A percentile compares a stretch with the other conserved stretches of the same genome.
These are phyloP conservation scores for Dasyornis broadbenti DNA, from an alignment of 2,113 vertebrate species.

Conservation along the genomic window DNA sequence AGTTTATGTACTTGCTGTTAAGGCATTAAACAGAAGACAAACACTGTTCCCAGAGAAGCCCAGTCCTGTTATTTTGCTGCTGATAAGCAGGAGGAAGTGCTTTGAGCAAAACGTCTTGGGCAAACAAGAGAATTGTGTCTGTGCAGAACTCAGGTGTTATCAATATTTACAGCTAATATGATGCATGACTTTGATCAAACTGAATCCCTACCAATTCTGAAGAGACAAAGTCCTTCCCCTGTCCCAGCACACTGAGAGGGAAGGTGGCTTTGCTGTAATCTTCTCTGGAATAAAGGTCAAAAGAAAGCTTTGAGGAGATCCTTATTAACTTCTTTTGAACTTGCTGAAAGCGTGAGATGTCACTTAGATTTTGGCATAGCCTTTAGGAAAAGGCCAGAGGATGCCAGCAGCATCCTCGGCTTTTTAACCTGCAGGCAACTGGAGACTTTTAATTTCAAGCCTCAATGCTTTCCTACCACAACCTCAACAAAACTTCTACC, in stretches of 20 bases:
- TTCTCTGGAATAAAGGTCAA: background rate
- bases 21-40: background rate
- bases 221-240: background rate
- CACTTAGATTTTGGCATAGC: background rate
- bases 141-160: background rate
- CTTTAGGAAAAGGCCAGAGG: background rate
- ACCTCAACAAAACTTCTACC: background rate
- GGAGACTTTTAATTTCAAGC: slow-evolving; percentile 34
- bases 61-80: background rate
- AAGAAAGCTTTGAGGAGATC: background rate
- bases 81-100: background rate
- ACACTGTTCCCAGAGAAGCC: background rate
- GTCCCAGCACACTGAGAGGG: background rate
- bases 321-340: background rate
- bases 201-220: background rate
- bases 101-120: background rate
- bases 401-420: background rate
- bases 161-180: background rate
- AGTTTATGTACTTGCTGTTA: background rate
- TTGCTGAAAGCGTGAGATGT: background rate
- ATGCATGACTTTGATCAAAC: background rate
- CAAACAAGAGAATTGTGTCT: background rate
- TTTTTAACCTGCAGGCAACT: background rate
- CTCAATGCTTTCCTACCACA: background rate
- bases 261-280: background rate